These are phyloP conservation scores for Toxonevra muliebris DNA, from an alignment of 2,888 invertebrate species.

Conservation along the genomic window DNA sequence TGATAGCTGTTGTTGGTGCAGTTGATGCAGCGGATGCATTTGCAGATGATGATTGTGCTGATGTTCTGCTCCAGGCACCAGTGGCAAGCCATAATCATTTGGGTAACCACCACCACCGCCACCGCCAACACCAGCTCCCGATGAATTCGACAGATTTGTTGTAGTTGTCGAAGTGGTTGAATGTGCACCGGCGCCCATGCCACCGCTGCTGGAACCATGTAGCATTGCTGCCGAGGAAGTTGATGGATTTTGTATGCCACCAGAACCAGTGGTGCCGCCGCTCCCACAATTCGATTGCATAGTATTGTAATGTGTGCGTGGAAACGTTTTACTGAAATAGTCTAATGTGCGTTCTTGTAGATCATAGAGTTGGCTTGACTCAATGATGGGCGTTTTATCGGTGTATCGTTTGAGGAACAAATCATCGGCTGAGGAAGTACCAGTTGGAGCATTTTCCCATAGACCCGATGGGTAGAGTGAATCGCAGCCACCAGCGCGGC, in stretches of 20 bases:
- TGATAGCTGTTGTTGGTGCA: constrained; percentile 54
- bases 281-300: constrained; percentile 40
- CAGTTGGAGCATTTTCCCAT: constrained; percentile 70
- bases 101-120: constrained; percentile 70
- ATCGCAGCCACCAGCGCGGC: constrained; percentile 76
- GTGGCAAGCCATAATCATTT: constrained; percentile 81
- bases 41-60: constrained; percentile 61
- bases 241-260: constrained; percentile 44
- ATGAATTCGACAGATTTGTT: constrained; percentile 56
- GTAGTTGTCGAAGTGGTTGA: constrained; percentile 61
- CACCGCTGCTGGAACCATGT: constrained; percentile 34
- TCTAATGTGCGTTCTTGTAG: constrained; percentile 66
- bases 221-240: constrained; percentile 38
- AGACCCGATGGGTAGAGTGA: constrained; percentile 82
- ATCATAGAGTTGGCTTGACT: constrained; percentile 63
- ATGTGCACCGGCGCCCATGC: constrained; percentile 44
- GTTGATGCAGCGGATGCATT: constrained; percentile 66
- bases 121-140: constrained; percentile 40
- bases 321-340: constrained; percentile 72
- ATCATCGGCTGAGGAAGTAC: constrained; percentile 60
- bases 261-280: constrained; percentile 48
- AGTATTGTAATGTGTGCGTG: constrained; percentile 65
- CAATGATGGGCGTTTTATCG: constrained; percentile 81
- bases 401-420: constrained; percentile 72
- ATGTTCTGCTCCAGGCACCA: constrained; percentile 67